These are phyloP conservation scores for Otolemur garnettii DNA, from an alignment of 2,113 vertebrate genomes.

Conservation along the genomic window DNA sequence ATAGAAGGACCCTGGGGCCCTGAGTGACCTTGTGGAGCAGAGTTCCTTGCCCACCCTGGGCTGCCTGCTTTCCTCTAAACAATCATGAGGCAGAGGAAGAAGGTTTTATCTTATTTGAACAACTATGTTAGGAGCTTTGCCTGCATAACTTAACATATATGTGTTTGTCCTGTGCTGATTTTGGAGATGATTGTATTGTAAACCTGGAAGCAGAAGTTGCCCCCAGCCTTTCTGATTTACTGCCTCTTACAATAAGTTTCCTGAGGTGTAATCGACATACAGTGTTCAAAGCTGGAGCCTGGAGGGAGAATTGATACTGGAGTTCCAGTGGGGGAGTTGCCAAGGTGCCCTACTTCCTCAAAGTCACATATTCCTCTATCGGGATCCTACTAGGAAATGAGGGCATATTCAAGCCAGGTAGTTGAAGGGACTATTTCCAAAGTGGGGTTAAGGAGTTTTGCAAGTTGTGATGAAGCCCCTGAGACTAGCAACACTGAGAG, in stretches of 20 bases:
- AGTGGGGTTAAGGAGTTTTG: no score
- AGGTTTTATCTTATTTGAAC: no score
- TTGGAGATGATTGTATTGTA: neutral
- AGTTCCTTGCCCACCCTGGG: neutral
- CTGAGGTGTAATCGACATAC: no score
- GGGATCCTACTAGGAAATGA: neutral
- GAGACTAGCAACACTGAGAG: no score
- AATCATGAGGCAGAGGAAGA: neutral
- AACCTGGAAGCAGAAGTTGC: neutral
- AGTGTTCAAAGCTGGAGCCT: neutral
- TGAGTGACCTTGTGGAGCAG: neutral
- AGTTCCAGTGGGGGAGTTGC: neutral
- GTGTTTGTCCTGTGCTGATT: neutral
- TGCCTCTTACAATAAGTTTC: neutral
- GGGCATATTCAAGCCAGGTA: no score
- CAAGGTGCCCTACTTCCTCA: neutral
- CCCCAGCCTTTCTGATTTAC: neutral
- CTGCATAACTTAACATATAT: fast-evolving
- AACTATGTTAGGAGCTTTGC: neutral
- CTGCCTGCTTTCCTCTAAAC: neutral
- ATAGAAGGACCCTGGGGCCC: neutral
- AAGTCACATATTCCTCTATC: neutral
- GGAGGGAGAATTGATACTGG: neutral
- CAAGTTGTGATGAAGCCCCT: no score
- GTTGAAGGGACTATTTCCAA: neutral